Percentiles rank a stretch among this genome's conserved stretches.
Conservation (phyloP, 2,888 invertebrate species). For the Agrotis exclamationis region DNA sequence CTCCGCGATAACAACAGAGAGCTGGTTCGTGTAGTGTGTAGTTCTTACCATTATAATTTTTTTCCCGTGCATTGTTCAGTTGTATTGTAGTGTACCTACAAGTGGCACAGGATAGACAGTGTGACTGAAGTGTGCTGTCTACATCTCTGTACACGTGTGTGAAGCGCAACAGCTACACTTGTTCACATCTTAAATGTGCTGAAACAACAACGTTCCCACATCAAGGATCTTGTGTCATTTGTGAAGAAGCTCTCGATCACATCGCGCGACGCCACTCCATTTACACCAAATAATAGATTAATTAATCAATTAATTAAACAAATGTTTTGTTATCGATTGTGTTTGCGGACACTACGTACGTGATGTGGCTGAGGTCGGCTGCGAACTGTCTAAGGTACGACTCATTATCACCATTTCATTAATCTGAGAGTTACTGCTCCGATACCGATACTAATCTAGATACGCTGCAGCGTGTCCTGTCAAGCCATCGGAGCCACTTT, state of each 20-base stretch:
- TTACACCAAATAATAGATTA: neutral
- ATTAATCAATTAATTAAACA: conserved; percentile 7
- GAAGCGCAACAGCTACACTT: conserved; percentile 22
- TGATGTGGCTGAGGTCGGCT: conserved; percentile 32
- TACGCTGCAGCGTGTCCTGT: neutral
- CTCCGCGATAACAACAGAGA: too few relatives aligned
- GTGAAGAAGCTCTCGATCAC: neutral
- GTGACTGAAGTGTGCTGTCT: neutral
- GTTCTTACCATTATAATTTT: conserved; percentile 1
- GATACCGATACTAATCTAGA: neutral
- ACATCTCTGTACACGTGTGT: neutral
- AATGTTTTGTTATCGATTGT: conserved; percentile 14
- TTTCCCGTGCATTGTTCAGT: conserved; percentile 26
- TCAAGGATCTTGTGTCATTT: conserved; percentile 18
- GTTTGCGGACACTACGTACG: neutral
- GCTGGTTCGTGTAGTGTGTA: too few relatives aligned
- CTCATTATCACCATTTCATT: conserved; percentile 1
- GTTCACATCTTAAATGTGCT: conserved; percentile 6
- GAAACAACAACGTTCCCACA: conserved; percentile 1
- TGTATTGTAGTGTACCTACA: neutral
- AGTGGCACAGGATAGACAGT: conserved; percentile 12
- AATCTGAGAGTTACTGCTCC: conserved; percentile 7
- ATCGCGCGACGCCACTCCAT: neutral
- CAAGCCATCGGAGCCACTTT: too few relatives aligned
- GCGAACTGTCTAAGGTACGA: conserved; percentile 21